These are phyloP conservation scores for Acronicta leporina DNA, from an alignment of 2,888 invertebrate species.

Conservation along the genomic window DNA sequence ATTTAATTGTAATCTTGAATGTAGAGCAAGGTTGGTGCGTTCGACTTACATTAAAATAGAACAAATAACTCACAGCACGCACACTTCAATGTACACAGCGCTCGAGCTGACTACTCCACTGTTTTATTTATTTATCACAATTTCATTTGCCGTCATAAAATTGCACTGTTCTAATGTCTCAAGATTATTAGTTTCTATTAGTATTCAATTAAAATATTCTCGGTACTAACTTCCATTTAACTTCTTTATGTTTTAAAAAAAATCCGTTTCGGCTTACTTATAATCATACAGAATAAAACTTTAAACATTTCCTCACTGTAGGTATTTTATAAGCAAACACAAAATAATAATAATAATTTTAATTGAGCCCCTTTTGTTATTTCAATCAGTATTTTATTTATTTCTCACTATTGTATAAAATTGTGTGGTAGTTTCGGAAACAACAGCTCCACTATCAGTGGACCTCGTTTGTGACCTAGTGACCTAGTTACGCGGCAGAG, in stretches of 20 bases:
- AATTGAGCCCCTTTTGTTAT: too few relatives aligned
- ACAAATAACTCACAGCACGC: slow-evolving; percentile 80
- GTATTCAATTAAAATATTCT: slow-evolving; percentile 5
- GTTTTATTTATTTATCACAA: slow-evolving; percentile 43
- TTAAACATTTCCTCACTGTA: too few relatives aligned
- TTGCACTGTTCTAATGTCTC: slow-evolving; percentile 9
- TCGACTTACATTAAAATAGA: slow-evolving; percentile 82
- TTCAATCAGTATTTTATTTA: slow-evolving; percentile 26
- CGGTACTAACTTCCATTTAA: slow-evolving; percentile 1
- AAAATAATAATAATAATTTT: too few relatives aligned
- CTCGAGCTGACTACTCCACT: slow-evolving; percentile 59
- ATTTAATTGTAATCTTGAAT: slow-evolving; percentile 82
- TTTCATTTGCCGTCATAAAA: slow-evolving; percentile 27
- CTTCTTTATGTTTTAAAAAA: too few relatives aligned
- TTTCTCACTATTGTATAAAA: slow-evolving; percentile 57
- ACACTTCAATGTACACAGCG: slow-evolving; percentile 67
- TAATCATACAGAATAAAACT: too few relatives aligned
- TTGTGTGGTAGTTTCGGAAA: slow-evolving; percentile 76
- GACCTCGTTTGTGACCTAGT: slow-evolving; percentile 91
- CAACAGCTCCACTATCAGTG: slow-evolving; percentile 77
- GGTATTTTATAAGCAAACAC: too few relatives aligned
- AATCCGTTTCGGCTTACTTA: too few relatives aligned
- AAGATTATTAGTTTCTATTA: too few relatives aligned
- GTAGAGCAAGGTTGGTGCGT: slow-evolving; percentile 83
- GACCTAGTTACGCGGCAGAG: slow-evolving; percentile 90